Percentiles rank a stretch among this genome's conserved stretches.
phyloP scores from a whole-genome alignment of 2,113 vertebrate species.

The Mesembrinibis cayennensis region DNA sequence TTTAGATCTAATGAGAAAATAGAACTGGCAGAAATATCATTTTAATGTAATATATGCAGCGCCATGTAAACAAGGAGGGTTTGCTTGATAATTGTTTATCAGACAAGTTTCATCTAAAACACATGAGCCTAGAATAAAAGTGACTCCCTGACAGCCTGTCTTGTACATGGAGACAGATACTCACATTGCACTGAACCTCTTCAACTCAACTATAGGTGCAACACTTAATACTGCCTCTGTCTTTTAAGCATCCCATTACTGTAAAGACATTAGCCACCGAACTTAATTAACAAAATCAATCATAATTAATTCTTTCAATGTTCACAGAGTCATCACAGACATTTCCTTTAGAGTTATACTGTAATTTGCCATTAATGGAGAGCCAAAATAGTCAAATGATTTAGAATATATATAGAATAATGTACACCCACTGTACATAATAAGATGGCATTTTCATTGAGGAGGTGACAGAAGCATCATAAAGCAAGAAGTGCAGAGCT shows the following conservation, averaged over 20 bases:
- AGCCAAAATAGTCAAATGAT: conserved; percentile 68
- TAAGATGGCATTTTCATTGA: conserved; percentile 49
- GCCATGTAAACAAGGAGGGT: background rate
- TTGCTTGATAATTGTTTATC: background rate
- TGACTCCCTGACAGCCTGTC: background rate
- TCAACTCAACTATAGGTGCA: conserved; percentile 34
- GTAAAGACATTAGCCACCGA: conserved; percentile 69
- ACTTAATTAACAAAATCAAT: conserved; percentile 77
- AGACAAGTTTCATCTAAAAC: background rate
- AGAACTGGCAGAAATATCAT: background rate
- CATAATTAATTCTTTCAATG: conserved; percentile 72
- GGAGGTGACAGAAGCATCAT: conserved; percentile 38
- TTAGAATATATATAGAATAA: conserved; percentile 64
- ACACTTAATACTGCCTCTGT: conserved; percentile 48
- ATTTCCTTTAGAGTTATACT: conserved; percentile 67
- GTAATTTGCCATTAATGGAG: conserved; percentile 72
- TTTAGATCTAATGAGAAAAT: background rate
- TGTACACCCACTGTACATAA: conserved; percentile 55
- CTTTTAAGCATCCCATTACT: conserved; percentile 68
- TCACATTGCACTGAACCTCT: background rate
- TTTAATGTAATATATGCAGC: background rate
- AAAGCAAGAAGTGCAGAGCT: conserved; percentile 39
- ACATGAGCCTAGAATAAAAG: background rate
- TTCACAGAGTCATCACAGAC: conserved; percentile 55
- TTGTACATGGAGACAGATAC: conserved; percentile 8